Evolutionary conservation across 1,140 invertebrate genomes (phyloP), one percentile per base, ranked within the genome.

Genomic region (Papilio aristodemus): DNA sequence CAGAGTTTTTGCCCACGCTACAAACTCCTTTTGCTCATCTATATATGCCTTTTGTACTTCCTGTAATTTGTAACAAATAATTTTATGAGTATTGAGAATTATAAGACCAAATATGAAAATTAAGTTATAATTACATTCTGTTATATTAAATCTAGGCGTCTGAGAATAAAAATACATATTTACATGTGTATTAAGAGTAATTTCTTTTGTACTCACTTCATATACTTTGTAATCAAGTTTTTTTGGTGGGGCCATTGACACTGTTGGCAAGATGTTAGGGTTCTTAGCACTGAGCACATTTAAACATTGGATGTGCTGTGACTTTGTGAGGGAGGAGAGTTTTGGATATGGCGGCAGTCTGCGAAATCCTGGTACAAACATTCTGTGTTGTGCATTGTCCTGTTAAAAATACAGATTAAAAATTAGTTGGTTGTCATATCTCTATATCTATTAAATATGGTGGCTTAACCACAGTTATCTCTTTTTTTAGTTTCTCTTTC

Each of bases 1-100:
- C 0, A 81, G 59, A 0, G 67, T 67, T 70, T 85, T 86, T 4
- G 86, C 87, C 88, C 88, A 91, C 46, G 85, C 81, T 67, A 73
- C 73, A 43, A 74, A 91, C 67, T 88, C 88, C 71, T 85, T 79
- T 71, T 89, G 85, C 70, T 91, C 88, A 17, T 81, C 75, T 57
- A 75, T 70, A 73, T 89, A 90, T 62, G 57, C 54, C 14, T 73
- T 74, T 79, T 83, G 78, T 11, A 85, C 13, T 32, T 84, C 77
- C 88, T 90, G 70, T 9, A 80, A 84, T 41, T 43, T 11, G 38
- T 57, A 59, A 62, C 59, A 57, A n/a, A n/a, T n/a, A n/a, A n/a
- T n/a, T n/a, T n/a, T n/a, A n/a, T n/a, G n/a, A n/a, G n/a, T n/a
- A n/a, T n/a, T n/a, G n/a, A n/a, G n/a, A n/a, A n/a, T n/a, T n/a